phyloP scores from a whole-genome alignment of 2,113 vertebrate genomes.

The Dinomys branickii region DNA sequence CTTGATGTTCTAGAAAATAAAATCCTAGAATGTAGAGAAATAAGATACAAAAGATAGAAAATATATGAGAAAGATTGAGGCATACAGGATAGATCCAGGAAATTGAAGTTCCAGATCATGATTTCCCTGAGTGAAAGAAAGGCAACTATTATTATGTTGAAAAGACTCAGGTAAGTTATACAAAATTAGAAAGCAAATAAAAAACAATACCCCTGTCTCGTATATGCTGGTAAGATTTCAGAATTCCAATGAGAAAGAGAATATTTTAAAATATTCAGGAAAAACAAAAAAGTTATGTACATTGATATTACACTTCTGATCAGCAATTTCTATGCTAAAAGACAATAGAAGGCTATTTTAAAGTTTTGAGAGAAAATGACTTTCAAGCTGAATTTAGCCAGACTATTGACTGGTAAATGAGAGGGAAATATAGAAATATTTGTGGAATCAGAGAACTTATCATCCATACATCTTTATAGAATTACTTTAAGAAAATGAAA shows the following conservation, averaged over 20 bases:
- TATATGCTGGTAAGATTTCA: neutral
- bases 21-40: neutral
- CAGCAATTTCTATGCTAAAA: neutral
- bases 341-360: neutral
- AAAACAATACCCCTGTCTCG: neutral
- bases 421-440: neutral
- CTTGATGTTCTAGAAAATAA: neutral
- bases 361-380: neutral
- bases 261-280: neutral
- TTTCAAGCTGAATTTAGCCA: neutral
- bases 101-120: neutral
- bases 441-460: neutral
- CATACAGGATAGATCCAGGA: neutral
- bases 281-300: neutral
- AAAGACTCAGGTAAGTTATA: neutral
- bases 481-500: neutral
- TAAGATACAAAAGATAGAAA: conserved; percentile 14
- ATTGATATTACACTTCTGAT: neutral
- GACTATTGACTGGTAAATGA: neutral
- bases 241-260: neutral
- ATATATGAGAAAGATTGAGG: neutral
- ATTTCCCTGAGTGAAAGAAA: neutral
- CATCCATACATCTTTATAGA: neutral
- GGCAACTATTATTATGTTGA: neutral
- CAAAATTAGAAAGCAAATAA: neutral